Conservation (phyloP, 1,140 invertebrate genomes). For the Belonocnema kinseyi region DNA sequence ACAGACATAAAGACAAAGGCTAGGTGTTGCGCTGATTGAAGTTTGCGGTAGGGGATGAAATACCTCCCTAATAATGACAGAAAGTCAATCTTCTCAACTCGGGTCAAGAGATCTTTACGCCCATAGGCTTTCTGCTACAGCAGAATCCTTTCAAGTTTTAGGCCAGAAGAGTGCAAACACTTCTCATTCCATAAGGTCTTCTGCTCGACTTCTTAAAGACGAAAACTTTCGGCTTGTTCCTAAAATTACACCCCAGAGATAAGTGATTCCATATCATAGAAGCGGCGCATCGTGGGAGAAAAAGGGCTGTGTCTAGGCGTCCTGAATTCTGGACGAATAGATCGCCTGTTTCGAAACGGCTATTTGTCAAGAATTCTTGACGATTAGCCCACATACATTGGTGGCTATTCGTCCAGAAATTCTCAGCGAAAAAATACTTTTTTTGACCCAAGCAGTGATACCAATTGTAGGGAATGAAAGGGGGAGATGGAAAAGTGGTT, state of each 20-base stretch:
- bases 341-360: no score
- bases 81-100: constrained; percentile 54
- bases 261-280: not conserved
- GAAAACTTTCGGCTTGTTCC: constrained; percentile 63
- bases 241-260: constrained; percentile 64
- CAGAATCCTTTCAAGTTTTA: constrained; percentile 68
- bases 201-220: constrained; percentile 49
- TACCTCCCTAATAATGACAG: constrained; percentile 54
- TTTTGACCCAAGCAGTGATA: no score
- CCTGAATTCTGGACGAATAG: no score
- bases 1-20: not conserved
- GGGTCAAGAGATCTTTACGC: constrained; percentile 46
- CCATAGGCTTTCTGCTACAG: constrained; percentile 62
- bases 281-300: no score
- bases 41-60: constrained; percentile 20
- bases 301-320: no score
- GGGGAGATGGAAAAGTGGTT: no score
- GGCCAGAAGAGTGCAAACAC: constrained; percentile 63
- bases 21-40: not conserved
- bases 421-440: no score
- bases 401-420: no score
- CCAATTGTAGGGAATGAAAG: no score
- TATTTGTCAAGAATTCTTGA: no score
- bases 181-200: constrained; percentile 40
- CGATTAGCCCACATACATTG: no score